phyloP scores from a whole-genome alignment of 2,113 vertebrate species.

The Camarhynchus parvulus region DNA sequence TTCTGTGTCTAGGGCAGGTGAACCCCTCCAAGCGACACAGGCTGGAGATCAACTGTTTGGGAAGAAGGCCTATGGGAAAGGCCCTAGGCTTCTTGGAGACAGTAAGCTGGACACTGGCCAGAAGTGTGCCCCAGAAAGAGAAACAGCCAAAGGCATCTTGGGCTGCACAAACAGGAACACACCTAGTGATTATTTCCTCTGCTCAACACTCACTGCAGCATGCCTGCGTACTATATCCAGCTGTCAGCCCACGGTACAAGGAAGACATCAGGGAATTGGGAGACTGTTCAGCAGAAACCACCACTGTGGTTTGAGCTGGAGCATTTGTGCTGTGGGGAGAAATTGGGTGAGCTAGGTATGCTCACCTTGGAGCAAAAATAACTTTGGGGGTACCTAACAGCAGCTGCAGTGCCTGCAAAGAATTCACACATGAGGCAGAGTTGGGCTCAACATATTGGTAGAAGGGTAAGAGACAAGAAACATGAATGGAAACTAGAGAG shows the following conservation, averaged over 20 bases:
- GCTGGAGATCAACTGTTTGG: background rate
- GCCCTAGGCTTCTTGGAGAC: rapidly evolving
- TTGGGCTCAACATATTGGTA: background rate
- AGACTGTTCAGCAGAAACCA: background rate
- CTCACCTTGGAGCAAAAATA: background rate
- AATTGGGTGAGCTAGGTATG: background rate
- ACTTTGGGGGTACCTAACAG: background rate
- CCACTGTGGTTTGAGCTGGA: background rate
- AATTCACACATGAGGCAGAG: background rate
- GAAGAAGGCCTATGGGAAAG: background rate
- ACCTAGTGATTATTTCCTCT: background rate
- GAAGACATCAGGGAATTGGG: background rate
- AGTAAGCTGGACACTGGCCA: background rate
- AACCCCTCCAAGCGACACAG: background rate
- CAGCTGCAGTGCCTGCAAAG: background rate
- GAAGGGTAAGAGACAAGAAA: background rate
- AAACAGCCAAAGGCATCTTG: background rate
- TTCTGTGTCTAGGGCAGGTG: background rate
- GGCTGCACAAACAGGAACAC: background rate
- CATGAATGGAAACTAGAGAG: background rate
- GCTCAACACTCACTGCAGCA: background rate
- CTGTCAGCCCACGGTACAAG: background rate
- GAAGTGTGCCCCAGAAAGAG: background rate
- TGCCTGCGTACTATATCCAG: background rate
- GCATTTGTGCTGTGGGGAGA: background rate